phyloP scores from a whole-genome alignment of 1,140 invertebrate species.

The Glossosoma conforme region DNA sequence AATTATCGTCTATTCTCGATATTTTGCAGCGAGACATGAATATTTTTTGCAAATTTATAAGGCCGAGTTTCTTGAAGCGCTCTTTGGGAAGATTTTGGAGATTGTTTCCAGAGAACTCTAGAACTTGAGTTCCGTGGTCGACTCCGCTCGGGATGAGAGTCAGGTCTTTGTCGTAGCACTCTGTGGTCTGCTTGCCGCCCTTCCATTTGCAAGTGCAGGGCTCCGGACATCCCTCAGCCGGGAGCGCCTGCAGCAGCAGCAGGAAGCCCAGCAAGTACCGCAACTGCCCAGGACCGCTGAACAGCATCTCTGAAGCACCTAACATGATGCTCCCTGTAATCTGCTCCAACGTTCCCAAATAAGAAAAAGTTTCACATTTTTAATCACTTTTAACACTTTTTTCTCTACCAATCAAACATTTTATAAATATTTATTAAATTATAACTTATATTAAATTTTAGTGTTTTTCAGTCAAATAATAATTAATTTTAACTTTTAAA shows the following conservation, averaged over 20 bases:
- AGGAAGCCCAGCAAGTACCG: slow-evolving; percentile 6
- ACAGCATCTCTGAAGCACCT: too few relatives aligned
- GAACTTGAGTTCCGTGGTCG: slow-evolving; percentile 81
- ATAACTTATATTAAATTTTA: too few relatives aligned
- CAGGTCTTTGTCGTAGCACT: slow-evolving; percentile 73
- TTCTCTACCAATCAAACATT: too few relatives aligned
- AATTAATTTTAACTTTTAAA: too few relatives aligned
- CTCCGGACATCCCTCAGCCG: slow-evolving; percentile 61
- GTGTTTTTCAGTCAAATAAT: too few relatives aligned
- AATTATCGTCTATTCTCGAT: slow-evolving; percentile 67
- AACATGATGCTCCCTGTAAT: too few relatives aligned
- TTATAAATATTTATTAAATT: too few relatives aligned
- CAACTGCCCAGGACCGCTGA: background rate
- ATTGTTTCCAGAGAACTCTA: slow-evolving; percentile 79
- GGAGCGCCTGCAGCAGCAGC: slow-evolving; percentile 31
- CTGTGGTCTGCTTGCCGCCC: slow-evolving; percentile 83
- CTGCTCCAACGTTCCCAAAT: too few relatives aligned
- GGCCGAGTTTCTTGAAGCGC: slow-evolving; percentile 68
- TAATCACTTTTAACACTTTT: too few relatives aligned
- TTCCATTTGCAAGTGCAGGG: slow-evolving; percentile 87
- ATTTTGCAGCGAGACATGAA: slow-evolving; percentile 73
- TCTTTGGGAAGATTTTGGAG: slow-evolving; percentile 69
- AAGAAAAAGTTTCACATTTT: too few relatives aligned
- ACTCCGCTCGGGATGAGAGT: slow-evolving; percentile 73
- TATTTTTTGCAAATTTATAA: slow-evolving; percentile 84